Percentiles rank a stretch among this genome's conserved stretches.
Conservation (phyloP, 2,113 vertebrate species). For the Eurypyga helias region DNA sequence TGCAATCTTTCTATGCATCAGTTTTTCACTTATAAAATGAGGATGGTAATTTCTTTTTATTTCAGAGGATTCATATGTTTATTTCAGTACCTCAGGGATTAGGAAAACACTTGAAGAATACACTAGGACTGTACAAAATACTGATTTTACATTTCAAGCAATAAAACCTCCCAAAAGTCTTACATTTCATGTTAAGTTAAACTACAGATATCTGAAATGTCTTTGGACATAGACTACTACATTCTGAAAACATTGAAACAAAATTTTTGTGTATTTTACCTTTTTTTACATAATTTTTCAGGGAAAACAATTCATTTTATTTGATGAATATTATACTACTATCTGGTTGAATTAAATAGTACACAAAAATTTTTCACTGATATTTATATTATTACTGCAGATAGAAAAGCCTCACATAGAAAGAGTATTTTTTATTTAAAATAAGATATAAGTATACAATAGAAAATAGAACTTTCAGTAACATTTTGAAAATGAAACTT, state of each 20-base stretch:
- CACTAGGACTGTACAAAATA: background rate
- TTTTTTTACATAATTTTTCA: background rate
- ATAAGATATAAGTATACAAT: background rate
- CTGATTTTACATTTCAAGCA: background rate
- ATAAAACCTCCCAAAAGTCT: accelerated
- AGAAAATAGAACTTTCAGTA: background rate
- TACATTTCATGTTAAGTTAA: background rate
- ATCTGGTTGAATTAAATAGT: background rate
- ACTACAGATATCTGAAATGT: background rate
- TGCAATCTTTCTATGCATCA: background rate
- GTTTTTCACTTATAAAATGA: background rate
- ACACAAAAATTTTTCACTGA: background rate
- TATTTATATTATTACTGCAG: background rate
- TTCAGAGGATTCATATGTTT: background rate
- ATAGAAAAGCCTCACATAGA: background rate
- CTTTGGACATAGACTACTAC: background rate
- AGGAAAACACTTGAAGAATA: background rate
- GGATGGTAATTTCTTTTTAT: background rate
- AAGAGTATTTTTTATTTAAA: background rate
- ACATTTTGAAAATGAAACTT: background rate
- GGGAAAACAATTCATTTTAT: background rate
- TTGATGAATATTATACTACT: background rate
- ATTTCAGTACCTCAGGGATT: background rate
- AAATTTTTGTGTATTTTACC: background rate
- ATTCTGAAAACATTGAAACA: background rate